A percentile compares a stretch with the other conserved stretches of the same genome.
Conservation (phyloP, 1,140 invertebrate genomes). For the Drosophila littoralis region DNA sequence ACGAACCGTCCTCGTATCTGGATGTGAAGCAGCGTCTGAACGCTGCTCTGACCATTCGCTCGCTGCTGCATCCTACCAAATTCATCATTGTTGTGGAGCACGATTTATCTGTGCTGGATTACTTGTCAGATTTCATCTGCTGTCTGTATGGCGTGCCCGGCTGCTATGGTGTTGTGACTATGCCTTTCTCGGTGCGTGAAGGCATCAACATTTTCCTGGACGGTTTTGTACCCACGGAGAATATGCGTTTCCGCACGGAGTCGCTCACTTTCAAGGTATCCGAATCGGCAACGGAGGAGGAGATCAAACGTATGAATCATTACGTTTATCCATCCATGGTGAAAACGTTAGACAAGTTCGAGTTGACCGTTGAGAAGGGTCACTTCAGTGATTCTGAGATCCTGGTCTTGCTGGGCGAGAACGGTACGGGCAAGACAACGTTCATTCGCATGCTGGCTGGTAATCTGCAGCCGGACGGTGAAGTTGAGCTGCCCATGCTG, state of each 20-base stretch:
- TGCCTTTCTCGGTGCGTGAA: constrained; percentile 99
- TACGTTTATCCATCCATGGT: constrained; percentile 97
- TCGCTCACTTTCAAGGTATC: constrained; percentile 99
- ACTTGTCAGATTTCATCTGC: constrained; percentile 99
- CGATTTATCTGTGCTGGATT: constrained; percentile 99
- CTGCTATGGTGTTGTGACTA: constrained; percentile 99
- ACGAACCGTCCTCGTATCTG: constrained; percentile 99
- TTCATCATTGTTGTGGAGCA: constrained; percentile 99
- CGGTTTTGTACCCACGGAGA: constrained; percentile 99
- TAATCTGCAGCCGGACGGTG: constrained; percentile 94
- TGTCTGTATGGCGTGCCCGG: constrained; percentile 99
- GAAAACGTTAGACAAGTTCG: constrained; percentile 94
- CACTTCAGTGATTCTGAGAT: constrained; percentile 99
- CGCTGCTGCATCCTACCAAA: constrained; percentile 95
- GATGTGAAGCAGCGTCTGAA: constrained; percentile 99
- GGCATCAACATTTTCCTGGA: constrained; percentile 99
- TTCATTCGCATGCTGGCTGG: constrained; percentile 99
- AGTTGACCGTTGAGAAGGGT: constrained; percentile 92
- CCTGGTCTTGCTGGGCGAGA: constrained; percentile 98
- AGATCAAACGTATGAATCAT: constrained; percentile 96
- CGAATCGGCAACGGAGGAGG: constrained; percentile 98
- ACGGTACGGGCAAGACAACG: constrained; percentile 99
- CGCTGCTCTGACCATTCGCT: constrained; percentile 97
- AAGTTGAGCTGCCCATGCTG: constrained; percentile 93
- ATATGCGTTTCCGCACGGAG: constrained; percentile 98